A percentile compares a stretch with the other conserved stretches of the same genome.
These are phyloP conservation scores for Brachionus paranguensis DNA, from an alignment of 1,140 invertebrate genomes.

Conservation along the genomic window DNA sequence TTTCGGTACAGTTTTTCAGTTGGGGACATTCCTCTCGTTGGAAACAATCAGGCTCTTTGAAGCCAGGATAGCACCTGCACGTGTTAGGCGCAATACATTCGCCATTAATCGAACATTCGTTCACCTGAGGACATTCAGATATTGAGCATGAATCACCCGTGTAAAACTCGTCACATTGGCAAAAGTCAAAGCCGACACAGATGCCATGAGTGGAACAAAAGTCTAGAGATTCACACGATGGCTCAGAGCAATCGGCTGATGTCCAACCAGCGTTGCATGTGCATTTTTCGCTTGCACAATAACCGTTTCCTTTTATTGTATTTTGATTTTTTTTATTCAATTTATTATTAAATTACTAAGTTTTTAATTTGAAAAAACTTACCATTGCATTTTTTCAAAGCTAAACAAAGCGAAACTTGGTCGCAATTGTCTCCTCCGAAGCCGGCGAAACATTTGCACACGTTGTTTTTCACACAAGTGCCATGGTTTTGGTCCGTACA, in stretches of 20 bases:
- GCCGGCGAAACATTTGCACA: not conserved
- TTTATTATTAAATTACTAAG: too few species aligned
- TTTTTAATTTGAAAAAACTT: too few species aligned
- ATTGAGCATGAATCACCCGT: not conserved
- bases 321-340: not conserved
- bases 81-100: not conserved
- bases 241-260: not conserved
- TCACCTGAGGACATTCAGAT: not conserved
- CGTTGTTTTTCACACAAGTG: not conserved
- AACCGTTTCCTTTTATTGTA: not conserved
- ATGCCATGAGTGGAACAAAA: not conserved
- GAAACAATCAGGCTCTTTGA: not conserved
- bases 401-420: not conserved
- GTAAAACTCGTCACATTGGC: not conserved
- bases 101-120: not conserved
- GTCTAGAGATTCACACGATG: not conserved
- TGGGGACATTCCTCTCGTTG: not conserved
- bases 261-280: not conserved
- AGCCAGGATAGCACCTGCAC: not conserved
- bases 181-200: not conserved
- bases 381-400: not conserved
- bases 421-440: not conserved
- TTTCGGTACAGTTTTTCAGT: not conserved
- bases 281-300: not conserved
- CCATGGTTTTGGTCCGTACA: not conserved